Evolutionary conservation across 2,888 invertebrate genomes (phyloP), one percentile per base, ranked within the genome.

Genomic region (Antitype chi): DNA sequence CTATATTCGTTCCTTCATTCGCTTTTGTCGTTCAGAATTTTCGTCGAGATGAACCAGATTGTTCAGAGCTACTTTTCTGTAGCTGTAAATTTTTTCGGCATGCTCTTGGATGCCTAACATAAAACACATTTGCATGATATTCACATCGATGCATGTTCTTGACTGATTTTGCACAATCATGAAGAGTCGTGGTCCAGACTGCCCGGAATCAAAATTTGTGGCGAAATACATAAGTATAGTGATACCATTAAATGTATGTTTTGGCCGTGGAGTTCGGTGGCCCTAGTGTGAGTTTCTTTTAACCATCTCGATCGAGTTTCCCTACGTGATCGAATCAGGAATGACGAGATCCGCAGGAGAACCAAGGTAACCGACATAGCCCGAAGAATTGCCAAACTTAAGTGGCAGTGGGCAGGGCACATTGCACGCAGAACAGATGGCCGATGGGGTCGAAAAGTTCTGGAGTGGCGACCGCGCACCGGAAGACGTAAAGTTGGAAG

Each of bases 121-220:
- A 70, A 75, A 85, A 70, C 81, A 79, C 76, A 81, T 85, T 83
- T 84, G 87, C 87, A 87, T 88, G 87, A 64, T 79, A 67, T 83
- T 84, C 77, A 82, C 82, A 72, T 86, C 38, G 62, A 85, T 86
- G 88, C 87, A 87, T 86, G 88, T 73, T 79, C 69, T 79, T 78
- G 69, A 82, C 67, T 85, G 82, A 81, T 83, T 76, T 83, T 83
- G 83, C 83, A 86, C 85, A 71, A 64, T 80, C 66, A 32, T 76
- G 72, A 78, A 68, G 74, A 74, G 63, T 76, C 68, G 60, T 74
- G 66, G 49, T 74, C 63, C 60, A 73, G 71, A 70, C 38, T 76
- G 67, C 63, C 67, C 8, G 32, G 43, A 63, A 74, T 74, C 17
- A 66, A 32, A 60, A 43, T 23, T 17, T 32, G 55, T 57, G 49